Conservation (phyloP, 2,113 vertebrate species). For the Epinephelus moara region DNA sequence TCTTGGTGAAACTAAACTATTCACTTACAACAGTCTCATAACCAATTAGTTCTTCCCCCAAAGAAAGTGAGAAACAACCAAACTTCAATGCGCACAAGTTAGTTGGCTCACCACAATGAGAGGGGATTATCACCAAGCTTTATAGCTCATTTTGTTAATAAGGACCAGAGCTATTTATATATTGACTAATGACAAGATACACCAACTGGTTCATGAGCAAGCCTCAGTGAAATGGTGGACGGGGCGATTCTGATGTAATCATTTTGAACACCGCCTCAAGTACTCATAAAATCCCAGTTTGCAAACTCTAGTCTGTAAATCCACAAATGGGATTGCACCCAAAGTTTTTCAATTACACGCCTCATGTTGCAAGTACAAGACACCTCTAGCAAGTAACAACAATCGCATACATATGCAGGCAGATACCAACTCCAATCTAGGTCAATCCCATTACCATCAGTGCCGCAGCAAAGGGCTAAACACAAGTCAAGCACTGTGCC, state of each 20-base stretch:
- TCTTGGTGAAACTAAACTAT: neutral
- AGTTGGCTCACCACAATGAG: neutral
- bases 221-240: neutral
- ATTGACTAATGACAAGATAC: neutral
- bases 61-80: neutral
- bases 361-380: slow-evolving; percentile 7
- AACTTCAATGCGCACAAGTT: neutral
- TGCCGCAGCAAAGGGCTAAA: slow-evolving; percentile 26
- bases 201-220: neutral
- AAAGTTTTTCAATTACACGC: slow-evolving; percentile 34
- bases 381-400: slow-evolving; percentile 29
- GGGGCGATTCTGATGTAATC: neutral
- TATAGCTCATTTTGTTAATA: neutral
- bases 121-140: neutral
- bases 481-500: slow-evolving; percentile 31
- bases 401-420: slow-evolving; percentile 1
- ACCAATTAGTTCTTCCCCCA: neutral
- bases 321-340: slow-evolving; percentile 33
- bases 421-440: slow-evolving; percentile 46
- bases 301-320: slow-evolving; percentile 33
- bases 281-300: slow-evolving; percentile 24
- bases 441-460: slow-evolving; percentile 60
- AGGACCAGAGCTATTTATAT: neutral
- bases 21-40: neutral
- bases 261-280: slow-evolving; percentile 8